phyloP scores from a whole-genome alignment of 1,140 invertebrate genomes.

The Medauroidea extradentata region DNA sequence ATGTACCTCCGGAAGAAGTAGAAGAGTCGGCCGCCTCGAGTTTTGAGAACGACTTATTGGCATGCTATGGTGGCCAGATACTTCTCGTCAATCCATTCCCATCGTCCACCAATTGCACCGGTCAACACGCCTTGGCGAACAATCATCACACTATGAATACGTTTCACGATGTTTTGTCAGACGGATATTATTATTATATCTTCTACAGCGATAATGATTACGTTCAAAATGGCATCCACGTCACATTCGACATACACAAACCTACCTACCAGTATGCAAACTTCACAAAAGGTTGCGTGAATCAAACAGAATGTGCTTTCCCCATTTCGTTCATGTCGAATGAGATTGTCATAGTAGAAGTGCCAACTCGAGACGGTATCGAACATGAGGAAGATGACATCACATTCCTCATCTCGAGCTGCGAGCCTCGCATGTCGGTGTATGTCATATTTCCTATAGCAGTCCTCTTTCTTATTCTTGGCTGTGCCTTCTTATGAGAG shows the following conservation, averaged over 20 bases:
- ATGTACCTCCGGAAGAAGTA: slow-evolving; percentile 29
- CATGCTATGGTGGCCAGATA: slow-evolving; percentile 68
- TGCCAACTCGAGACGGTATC: slow-evolving; percentile 72
- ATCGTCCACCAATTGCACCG: slow-evolving; percentile 58
- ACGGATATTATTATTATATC: slow-evolving; percentile 83
- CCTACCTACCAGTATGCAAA: slow-evolving; percentile 74
- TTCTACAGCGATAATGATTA: slow-evolving; percentile 82
- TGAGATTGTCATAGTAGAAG: slow-evolving; percentile 73
- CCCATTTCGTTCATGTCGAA: slow-evolving; percentile 61
- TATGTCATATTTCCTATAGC: slow-evolving; percentile 74
- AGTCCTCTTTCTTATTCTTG: slow-evolving; percentile 65
- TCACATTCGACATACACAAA: slow-evolving; percentile 77
- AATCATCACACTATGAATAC: slow-evolving; percentile 57
- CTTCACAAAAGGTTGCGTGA: slow-evolving; percentile 64
- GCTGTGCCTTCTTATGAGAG: slow-evolving; percentile 66
- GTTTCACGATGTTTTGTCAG: slow-evolving; percentile 60
- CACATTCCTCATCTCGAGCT: slow-evolving; percentile 63
- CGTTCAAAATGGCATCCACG: slow-evolving; percentile 71
- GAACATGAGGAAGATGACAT: slow-evolving; percentile 67
- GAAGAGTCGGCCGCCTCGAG: slow-evolving; percentile 65
- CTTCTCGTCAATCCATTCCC: slow-evolving; percentile 63
- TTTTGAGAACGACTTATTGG: slow-evolving; percentile 68
- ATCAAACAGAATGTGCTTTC: slow-evolving; percentile 70
- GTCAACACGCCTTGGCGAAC: slow-evolving; percentile 60
- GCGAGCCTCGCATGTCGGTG: slow-evolving; percentile 67